Evolutionary conservation across 2,113 vertebrate species (phyloP).

Genomic region (Herpailurus yagouaroundi): DNA sequence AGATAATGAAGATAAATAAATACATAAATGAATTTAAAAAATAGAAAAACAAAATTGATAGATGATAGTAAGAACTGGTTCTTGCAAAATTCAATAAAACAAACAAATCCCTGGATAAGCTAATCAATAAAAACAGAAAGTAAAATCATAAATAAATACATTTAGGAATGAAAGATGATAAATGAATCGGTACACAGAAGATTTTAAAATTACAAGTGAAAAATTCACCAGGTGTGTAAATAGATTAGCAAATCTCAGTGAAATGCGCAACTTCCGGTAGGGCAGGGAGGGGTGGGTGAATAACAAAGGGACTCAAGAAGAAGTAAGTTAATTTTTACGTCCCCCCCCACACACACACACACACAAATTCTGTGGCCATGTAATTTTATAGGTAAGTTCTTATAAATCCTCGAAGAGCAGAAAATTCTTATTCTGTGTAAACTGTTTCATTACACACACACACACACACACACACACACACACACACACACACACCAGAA

Average conservation of each 20-base stretch:
- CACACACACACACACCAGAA: neutral
- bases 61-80: constrained; percentile 62
- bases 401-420: constrained; percentile 34
- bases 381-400: constrained; percentile 23
- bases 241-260: constrained; percentile 26
- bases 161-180: constrained; percentile 66
- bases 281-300: neutral
- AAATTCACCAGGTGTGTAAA: constrained; percentile 10
- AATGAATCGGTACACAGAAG: neutral
- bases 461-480: neutral
- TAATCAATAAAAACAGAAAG: constrained; percentile 70
- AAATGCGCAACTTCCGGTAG: neutral
- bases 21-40: constrained; percentile 55
- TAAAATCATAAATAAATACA: constrained; percentile 67
- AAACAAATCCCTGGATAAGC: constrained; percentile 65
- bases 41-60: constrained; percentile 64
- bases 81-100: constrained; percentile 75
- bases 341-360: neutral
- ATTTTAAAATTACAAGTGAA: constrained; percentile 59
- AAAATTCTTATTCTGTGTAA: neutral
- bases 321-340: constrained; percentile 47
- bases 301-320: constrained; percentile 20
- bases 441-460: neutral
- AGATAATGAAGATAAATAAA: constrained; percentile 75
- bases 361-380: constrained; percentile 15